Percentiles rank a stretch among this genome's conserved stretches.
These are phyloP conservation scores for Parnassius apollo DNA, from an alignment of 2,888 invertebrate species.

Conservation along the genomic window DNA sequence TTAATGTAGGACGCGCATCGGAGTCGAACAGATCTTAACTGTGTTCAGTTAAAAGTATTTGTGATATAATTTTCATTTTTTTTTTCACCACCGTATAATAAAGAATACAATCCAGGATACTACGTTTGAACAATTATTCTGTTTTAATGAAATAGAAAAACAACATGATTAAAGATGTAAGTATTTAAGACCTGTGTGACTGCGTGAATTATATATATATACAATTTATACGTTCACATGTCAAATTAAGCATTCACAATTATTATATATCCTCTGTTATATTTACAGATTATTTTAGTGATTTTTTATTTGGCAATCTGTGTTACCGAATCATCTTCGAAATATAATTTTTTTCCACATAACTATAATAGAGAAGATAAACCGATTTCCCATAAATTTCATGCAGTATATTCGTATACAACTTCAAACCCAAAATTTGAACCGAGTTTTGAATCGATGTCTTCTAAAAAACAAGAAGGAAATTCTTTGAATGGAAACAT, in stretches of 20 bases:
- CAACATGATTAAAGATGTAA: neutral
- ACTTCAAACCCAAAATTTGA: conserved; percentile 3
- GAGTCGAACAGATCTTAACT: neutral
- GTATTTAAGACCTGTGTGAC: neutral
- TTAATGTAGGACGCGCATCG: neutral
- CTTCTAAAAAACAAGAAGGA: conserved; percentile 1
- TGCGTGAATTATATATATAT: too few relatives aligned
- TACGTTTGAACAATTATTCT: too few relatives aligned
- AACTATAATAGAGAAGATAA: conserved; percentile 6
- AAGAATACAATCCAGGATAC: neutral
- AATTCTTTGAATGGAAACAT: conserved; percentile 7
- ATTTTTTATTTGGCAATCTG: neutral
- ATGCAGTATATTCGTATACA: neutral
- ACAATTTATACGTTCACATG: too few relatives aligned
- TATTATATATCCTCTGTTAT: neutral
- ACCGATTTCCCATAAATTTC: neutral
- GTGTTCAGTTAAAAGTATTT: conserved; percentile 3
- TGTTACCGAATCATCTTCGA: neutral
- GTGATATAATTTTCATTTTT: neutral
- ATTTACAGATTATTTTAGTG: conserved; percentile 18
- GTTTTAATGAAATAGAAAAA: neutral
- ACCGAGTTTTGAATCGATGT: neutral
- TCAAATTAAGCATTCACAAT: neutral
- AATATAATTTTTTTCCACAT: conserved; percentile 5
- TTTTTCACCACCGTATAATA: neutral